phyloP scores from a whole-genome alignment of 2,888 invertebrate genomes.

The Notodonta ziczac region DNA sequence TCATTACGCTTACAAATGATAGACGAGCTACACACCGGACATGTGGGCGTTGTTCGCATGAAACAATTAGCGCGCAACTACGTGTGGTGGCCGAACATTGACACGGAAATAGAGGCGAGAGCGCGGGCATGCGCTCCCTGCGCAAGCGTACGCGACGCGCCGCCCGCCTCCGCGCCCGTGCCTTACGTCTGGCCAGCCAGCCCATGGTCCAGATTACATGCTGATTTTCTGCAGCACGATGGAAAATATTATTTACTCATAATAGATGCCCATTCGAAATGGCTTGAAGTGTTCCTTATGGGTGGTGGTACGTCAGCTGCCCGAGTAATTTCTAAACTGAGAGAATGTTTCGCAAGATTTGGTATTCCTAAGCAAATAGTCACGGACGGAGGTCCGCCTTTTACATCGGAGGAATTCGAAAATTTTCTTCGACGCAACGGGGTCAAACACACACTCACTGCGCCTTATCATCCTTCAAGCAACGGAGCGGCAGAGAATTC shows the following conservation, averaged over 20 bases:
- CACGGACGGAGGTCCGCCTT: conserved; percentile 39
- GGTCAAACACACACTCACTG: conserved; percentile 14
- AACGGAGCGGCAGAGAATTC: conserved; percentile 33
- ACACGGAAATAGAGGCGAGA: conserved; percentile 6
- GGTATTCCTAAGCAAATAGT: conserved; percentile 35
- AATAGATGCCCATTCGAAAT: conserved; percentile 30
- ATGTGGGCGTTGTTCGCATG: conserved; percentile 8
- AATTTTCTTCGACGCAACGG: conserved; percentile 23
- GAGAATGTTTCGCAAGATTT: conserved; percentile 29
- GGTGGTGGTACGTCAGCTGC: conserved; percentile 16
- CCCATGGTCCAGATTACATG: conserved; percentile 9
- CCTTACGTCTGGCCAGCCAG: conserved; percentile 6
- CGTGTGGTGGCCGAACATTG: conserved; percentile 10
- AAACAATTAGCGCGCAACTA: conserved; percentile 12
- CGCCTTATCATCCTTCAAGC: conserved; percentile 30
- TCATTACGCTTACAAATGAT: background rate
- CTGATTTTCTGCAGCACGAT: conserved; percentile 8
- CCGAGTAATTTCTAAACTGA: conserved; percentile 18
- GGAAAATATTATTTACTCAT: conserved; percentile 7
- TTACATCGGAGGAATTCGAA: conserved; percentile 26
- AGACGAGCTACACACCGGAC: conserved; percentile 4
- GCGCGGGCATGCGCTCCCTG: background rate
- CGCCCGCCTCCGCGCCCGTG: background rate
- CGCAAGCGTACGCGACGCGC: conserved; percentile 5
- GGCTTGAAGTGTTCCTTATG: conserved; percentile 34